phyloP scores from a whole-genome alignment of 1,140 invertebrate species.

The Drosophila teissieri region DNA sequence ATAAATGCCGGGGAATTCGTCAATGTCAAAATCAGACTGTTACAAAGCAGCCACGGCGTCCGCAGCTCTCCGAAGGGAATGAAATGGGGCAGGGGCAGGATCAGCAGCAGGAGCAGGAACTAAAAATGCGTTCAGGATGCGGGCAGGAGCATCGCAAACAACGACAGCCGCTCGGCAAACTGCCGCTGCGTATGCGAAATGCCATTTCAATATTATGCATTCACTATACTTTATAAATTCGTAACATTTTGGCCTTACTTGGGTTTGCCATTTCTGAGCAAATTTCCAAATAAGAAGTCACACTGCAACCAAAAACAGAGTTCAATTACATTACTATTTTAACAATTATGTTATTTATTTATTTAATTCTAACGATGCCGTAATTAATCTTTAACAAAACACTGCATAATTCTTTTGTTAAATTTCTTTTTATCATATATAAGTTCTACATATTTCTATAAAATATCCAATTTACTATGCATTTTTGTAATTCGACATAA shows the following conservation, averaged over 20 bases:
- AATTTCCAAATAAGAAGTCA: not conserved
- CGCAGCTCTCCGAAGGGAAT: conserved; percentile 42
- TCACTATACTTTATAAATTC: conserved; percentile 40
- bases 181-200: conserved; percentile 28
- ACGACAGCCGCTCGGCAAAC: conserved; percentile 26
- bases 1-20: conserved; percentile 74
- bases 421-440: no score
- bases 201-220: conserved; percentile 43
- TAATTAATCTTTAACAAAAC: no score
- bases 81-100: not conserved
- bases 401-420: no score
- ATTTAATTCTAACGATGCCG: no score
- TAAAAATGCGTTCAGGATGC: conserved; percentile 43
- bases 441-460: no score
- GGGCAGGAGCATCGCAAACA: conserved; percentile 39
- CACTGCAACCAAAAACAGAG: not conserved
- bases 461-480: no score
- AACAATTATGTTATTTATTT: no score
- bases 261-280: not conserved
- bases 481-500: no score
- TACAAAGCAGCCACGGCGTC: conserved; percentile 64
- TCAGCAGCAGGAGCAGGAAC: conserved; percentile 20
- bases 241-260: conserved; percentile 11
- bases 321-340: no score
- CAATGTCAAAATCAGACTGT: conserved; percentile 83